Conservation (phyloP, 2,113 vertebrate species). For the Albula glossodonta region DNA sequence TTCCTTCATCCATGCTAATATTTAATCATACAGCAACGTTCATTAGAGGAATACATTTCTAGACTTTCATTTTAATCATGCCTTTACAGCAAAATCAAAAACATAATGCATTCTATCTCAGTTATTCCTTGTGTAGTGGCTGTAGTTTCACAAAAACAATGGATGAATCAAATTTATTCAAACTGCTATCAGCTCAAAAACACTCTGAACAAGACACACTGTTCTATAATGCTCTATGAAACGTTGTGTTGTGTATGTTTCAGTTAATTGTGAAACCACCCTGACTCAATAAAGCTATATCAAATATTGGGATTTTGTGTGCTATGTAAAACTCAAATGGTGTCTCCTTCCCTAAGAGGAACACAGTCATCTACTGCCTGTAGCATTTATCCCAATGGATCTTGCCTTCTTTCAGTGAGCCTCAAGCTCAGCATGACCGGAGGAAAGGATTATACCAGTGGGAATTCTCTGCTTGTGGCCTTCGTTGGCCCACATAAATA, state of each 20-base stretch:
- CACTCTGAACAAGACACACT: not conserved
- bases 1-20: conserved; percentile 22
- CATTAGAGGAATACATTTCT: conserved; percentile 25
- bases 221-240: not conserved
- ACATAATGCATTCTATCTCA: not conserved
- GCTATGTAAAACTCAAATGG: not conserved
- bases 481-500: conserved; percentile 19
- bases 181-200: not conserved
- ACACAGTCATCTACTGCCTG: conserved; percentile 2
- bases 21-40: conserved; percentile 22
- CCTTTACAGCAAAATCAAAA: not conserved
- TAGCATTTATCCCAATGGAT: conserved; percentile 31
- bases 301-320: not conserved
- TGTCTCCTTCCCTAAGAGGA: not conserved
- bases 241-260: not conserved
- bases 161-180: not conserved
- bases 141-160: not conserved
- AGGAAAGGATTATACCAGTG: not conserved
- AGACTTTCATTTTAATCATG: conserved; percentile 16
- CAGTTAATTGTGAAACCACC: not conserved
- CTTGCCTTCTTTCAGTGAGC: conserved; percentile 22
- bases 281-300: not conserved
- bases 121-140: conserved; percentile 1
- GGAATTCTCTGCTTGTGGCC: conserved; percentile 3
- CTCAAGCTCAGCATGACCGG: conserved; percentile 11